These are phyloP conservation scores for Beris morrisii DNA, from an alignment of 2,888 invertebrate species.

Conservation along the genomic window DNA sequence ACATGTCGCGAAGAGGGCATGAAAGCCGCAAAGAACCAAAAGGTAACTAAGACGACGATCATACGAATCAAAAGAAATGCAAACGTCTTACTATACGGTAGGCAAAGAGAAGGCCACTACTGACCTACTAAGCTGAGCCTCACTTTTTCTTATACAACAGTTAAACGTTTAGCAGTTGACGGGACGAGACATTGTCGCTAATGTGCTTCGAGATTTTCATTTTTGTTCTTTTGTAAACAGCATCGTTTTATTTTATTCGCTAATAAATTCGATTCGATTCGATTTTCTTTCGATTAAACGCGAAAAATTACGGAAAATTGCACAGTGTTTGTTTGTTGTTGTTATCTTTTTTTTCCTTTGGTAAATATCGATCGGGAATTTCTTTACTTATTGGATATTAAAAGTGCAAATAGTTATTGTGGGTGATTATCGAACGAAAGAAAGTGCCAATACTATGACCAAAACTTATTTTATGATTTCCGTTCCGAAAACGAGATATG, in stretches of 20 bases:
- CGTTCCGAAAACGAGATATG: conserved; percentile 15
- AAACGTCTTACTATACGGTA: conserved; percentile 23
- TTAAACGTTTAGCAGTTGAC: conserved; percentile 43
- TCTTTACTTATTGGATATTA: too few species aligned
- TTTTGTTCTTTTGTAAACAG: too few species aligned
- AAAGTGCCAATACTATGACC: conserved; percentile 30
- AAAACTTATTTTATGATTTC: conserved; percentile 4
- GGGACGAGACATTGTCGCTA: conserved; percentile 40
- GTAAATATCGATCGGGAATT: too few species aligned
- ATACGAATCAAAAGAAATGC: conserved; percentile 30
- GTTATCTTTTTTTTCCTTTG: not conserved
- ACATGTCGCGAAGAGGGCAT: too few species aligned
- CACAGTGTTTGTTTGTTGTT: not conserved
- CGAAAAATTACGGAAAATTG: not conserved
- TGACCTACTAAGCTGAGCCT: conserved; percentile 51
- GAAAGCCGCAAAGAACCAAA: conserved; percentile 23
- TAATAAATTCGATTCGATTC: too few species aligned
- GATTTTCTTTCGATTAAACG: too few species aligned
- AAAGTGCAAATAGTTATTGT: not conserved
- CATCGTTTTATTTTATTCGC: too few species aligned
- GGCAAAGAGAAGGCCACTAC: conserved; percentile 48
- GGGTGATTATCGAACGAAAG: conserved; percentile 23
- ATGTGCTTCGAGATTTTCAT: conserved; percentile 22
- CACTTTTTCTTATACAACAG: conserved; percentile 45
- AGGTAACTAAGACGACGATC: conserved; percentile 10